Conservation (phyloP, 2,113 vertebrate genomes). For the Heteronetta atricapilla region DNA sequence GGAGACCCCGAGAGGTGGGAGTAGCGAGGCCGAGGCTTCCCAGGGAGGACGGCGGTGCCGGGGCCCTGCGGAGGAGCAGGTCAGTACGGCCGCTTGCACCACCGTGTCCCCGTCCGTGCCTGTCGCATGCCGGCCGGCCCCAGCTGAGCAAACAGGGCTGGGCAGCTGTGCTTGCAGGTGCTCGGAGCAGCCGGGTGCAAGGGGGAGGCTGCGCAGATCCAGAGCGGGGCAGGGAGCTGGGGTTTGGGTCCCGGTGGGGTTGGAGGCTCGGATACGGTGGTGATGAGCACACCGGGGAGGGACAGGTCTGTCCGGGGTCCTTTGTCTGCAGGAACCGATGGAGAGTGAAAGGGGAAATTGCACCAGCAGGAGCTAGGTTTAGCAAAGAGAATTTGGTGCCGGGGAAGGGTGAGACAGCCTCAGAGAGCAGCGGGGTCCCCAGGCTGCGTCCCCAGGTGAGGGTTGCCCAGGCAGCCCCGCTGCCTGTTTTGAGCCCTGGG, state of each 20-base stretch:
- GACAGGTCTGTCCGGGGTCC: fast-evolving
- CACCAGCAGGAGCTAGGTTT: neutral
- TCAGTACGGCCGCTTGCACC: neutral
- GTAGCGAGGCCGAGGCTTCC: neutral
- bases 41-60: neutral
- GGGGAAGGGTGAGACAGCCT: neutral
- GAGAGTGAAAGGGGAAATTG: neutral
- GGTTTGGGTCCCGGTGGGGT: fast-evolving
- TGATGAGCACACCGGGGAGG: neutral
- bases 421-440: fast-evolving
- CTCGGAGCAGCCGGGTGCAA: neutral
- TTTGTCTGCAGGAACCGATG: neutral
- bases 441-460: neutral
- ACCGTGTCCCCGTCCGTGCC: neutral
- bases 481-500: fast-evolving
- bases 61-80: neutral
- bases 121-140: neutral
- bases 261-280: fast-evolving
- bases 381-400: neutral
- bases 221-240: neutral
- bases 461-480: neutral
- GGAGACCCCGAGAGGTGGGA: neutral
- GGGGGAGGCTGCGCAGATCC: neutral
- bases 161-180: fast-evolving
- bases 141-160: neutral